Conservation (phyloP, 2,113 vertebrate species). For the Mormyrus iriodes region DNA sequence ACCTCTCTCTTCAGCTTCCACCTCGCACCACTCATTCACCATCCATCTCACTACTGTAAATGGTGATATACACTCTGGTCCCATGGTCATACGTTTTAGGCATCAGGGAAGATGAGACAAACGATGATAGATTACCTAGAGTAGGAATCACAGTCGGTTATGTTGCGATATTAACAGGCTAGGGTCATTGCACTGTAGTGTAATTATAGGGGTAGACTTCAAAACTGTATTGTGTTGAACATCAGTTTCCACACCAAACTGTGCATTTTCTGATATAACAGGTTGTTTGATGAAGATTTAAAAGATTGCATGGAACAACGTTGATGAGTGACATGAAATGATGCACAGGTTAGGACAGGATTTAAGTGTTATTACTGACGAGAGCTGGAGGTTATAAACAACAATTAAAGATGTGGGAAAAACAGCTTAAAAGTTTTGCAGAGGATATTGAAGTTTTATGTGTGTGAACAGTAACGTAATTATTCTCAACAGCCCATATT, state of each 20-base stretch:
- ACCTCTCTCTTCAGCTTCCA: slow-evolving; percentile 74
- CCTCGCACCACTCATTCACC: slow-evolving; percentile 83
- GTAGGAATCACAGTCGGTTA: slow-evolving; percentile 83
- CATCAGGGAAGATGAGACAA: slow-evolving; percentile 54
- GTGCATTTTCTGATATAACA: slow-evolving; percentile 81
- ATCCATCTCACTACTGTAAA: slow-evolving; percentile 67
- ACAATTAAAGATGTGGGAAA: slow-evolving; percentile 64
- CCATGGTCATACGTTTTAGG: slow-evolving; percentile 88
- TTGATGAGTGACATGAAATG: neutral
- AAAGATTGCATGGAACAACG: slow-evolving; percentile 26
- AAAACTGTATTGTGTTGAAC: slow-evolving; percentile 70
- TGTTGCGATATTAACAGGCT: slow-evolving; percentile 90
- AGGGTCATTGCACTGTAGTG: slow-evolving; percentile 89
- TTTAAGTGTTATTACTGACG: slow-evolving; percentile 60
- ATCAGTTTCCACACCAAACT: slow-evolving; percentile 83
- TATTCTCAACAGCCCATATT: slow-evolving; percentile 55
- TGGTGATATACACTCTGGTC: slow-evolving; percentile 64
- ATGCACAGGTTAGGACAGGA: slow-evolving; percentile 59
- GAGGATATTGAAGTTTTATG: slow-evolving; percentile 61
- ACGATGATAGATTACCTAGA: slow-evolving; percentile 66
- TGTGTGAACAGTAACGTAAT: slow-evolving; percentile 54
- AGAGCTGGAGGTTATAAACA: slow-evolving; percentile 72
- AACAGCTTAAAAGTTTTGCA: slow-evolving; percentile 53
- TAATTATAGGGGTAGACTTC: slow-evolving; percentile 85
- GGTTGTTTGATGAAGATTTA: slow-evolving; percentile 29